A percentile compares a stretch with the other conserved stretches of the same genome.
phyloP scores from a whole-genome alignment of 1,140 invertebrate species.

The Apolygus lucorum region DNA sequence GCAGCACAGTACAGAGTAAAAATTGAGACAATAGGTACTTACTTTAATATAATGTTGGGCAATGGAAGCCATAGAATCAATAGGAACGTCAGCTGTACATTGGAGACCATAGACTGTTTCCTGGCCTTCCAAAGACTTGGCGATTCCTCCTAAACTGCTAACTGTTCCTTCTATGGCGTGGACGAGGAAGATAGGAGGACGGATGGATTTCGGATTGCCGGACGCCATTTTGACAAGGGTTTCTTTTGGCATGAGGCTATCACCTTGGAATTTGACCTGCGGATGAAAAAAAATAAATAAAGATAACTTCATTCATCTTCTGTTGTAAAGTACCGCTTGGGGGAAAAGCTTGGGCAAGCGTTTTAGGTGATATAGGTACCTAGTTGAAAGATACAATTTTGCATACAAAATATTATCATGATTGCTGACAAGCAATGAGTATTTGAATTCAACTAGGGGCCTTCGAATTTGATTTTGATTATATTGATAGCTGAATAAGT shows the following conservation, averaged over 20 bases:
- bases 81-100: conserved; percentile 65
- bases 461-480: background rate
- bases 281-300: background rate
- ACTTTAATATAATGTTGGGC: conserved; percentile 67
- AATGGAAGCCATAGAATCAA: conserved; percentile 60
- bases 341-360: too few species aligned
- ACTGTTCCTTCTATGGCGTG: conserved; percentile 90
- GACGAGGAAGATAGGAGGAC: conserved; percentile 58
- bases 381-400: conserved; percentile 39
- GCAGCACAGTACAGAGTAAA: too few species aligned
- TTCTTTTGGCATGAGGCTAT: conserved; percentile 54
- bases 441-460: too few species aligned
- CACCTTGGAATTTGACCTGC: conserved; percentile 36
- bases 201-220: conserved; percentile 40
- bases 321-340: too few species aligned
- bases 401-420: conserved; percentile 38
- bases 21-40: background rate
- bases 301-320: background rate
- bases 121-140: conserved; percentile 51
- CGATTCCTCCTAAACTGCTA: conserved; percentile 56
- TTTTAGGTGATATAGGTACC: too few species aligned
- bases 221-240: conserved; percentile 51
- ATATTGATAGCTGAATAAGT: background rate
- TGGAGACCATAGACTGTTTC: conserved; percentile 80
- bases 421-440: too few species aligned